These are phyloP conservation scores for Peromyscus attwateri DNA, from an alignment of 2,797 vertebrate genomes.

Conservation along the genomic window DNA sequence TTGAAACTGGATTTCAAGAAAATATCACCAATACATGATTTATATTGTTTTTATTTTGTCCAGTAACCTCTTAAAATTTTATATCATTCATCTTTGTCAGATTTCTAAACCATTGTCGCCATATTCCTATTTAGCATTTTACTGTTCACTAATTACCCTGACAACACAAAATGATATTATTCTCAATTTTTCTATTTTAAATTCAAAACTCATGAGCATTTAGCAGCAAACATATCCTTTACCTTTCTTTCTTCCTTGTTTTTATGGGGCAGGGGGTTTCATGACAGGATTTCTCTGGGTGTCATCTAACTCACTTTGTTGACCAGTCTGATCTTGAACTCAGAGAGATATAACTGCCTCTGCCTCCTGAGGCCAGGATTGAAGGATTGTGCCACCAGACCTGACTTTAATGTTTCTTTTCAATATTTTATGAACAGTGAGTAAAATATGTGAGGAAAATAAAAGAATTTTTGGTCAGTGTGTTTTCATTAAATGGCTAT, in stretches of 20 bases:
- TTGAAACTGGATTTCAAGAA: neutral
- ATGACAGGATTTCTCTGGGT: neutral
- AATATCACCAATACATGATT: neutral
- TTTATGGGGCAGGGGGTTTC: too few relatives aligned
- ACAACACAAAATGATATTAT: neutral
- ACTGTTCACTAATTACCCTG: neutral
- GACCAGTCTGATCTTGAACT: neutral
- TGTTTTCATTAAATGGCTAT: neutral
- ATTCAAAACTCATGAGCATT: neutral
- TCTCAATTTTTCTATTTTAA: constrained; percentile 23
- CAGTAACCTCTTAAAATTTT: neutral
- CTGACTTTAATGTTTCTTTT: neutral
- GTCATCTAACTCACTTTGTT: neutral
- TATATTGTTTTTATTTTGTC: neutral
- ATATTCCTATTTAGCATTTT: neutral
- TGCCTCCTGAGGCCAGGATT: neutral
- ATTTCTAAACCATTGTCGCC: neutral
- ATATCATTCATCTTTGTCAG: neutral
- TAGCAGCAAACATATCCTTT: neutral
- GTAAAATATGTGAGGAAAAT: neutral
- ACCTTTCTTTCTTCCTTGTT: too few relatives aligned
- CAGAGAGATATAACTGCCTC: neutral
- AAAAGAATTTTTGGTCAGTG: neutral
- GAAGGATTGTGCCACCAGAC: neutral
- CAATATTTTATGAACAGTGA: neutral